Base-by-base conservation (phyloP, 1,140 invertebrate species). In the Choristoneura fumiferana region DNA sequence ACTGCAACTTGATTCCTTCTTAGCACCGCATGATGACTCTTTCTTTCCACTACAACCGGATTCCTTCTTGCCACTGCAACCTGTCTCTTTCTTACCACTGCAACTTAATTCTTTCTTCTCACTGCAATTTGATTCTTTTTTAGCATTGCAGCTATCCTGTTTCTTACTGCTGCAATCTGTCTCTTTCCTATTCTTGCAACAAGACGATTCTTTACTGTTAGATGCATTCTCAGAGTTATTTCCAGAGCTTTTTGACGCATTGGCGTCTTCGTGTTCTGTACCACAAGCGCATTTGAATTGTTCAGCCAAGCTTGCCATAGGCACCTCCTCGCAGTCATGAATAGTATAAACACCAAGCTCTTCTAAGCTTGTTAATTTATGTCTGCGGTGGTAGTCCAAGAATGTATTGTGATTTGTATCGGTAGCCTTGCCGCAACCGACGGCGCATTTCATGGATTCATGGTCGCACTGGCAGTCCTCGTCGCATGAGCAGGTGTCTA, bases 381-480 rank as follows among this genome's bases (percentile, higher is more conserved):
- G 88, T 38, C 88, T 64, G 58, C 76, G 76, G 58, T 89, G 88
- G 53, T 90, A 90, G 60, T 90, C 78, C 12, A 89, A 62, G 60
- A 88, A 90, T 3, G 85, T 87, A 22, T 84, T 89, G 53, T 85
- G 72, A 59, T 85, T 81, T 0, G 75, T 78, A 54, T 86, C 82
- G 0, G 81, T 84, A 0, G 80, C 79, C 39, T 78, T 76, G 0
- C 85, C 85, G 56, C 87, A 90, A 0, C 84, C 88, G 1, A 74
- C 76, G 0, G 80, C 79, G 38, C 88, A 90, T 70, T 88, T 87
- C 89, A 90, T 90, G 15, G 78, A 72, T 0, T 76, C 77, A 22
- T 89, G 86, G 58, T 90, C 73, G 56, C 88, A 90, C 72, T 88
- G 86, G 54, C 89, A 90, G 54, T 90, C 43, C n/a, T 49, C 84